Conservation (phyloP, 2,113 vertebrate species). For the Panthera uncia region DNA sequence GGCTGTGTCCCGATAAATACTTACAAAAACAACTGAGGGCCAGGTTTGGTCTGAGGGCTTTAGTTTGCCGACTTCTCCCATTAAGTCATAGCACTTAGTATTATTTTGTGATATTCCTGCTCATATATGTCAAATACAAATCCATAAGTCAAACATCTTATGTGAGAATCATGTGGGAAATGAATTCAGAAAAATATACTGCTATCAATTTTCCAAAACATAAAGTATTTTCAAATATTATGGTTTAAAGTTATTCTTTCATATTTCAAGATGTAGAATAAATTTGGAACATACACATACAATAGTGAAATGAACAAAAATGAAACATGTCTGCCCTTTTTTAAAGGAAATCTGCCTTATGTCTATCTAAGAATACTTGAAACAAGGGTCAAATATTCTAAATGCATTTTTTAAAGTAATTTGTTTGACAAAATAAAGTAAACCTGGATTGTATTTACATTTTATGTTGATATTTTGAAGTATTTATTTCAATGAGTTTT, state of each 20-base stretch:
- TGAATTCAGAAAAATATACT: not conserved
- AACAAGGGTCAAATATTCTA: not conserved
- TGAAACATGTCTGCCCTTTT: not conserved
- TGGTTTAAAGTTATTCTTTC: not conserved
- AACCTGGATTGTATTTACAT: not conserved
- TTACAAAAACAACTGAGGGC: not conserved
- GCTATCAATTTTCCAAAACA: not conserved
- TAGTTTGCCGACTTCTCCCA: not conserved
- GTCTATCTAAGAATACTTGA: not conserved
- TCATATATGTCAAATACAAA: not conserved
- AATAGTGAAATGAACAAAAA: not conserved
- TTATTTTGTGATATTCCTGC: not conserved
- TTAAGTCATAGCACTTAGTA: not conserved
- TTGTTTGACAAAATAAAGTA: not conserved
- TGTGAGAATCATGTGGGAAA: not conserved
- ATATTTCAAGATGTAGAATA: not conserved
- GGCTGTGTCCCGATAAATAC: not conserved
- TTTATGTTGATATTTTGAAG: not conserved
- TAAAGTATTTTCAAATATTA: not conserved
- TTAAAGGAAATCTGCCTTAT: not conserved
- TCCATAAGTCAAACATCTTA: not conserved
- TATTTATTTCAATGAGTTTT: not conserved
- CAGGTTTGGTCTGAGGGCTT: not conserved
- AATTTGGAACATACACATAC: not conserved
- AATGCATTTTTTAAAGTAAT: not conserved